Evolutionary conservation across 2,888 invertebrate genomes (phyloP).

Genomic region (Automeris io): DNA sequence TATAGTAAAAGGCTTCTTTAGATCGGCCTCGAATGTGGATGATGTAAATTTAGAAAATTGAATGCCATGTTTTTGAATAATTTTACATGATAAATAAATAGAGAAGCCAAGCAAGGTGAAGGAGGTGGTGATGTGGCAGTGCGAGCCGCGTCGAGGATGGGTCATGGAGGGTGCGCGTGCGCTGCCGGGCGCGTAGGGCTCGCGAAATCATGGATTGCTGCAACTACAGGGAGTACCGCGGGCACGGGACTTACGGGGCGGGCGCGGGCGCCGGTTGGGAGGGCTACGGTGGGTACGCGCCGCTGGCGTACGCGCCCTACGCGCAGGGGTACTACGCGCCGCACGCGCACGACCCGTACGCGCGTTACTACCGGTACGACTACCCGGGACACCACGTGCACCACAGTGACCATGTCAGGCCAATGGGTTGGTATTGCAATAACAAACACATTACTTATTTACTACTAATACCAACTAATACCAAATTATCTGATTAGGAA

Average conservation of each 20-base stretch:
- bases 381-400: conserved; percentile 59
- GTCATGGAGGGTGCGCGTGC: conserved; percentile 39
- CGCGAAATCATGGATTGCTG: conserved; percentile 64
- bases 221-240: conserved; percentile 71
- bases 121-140: conserved; percentile 44
- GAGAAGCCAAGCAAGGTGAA: conserved; percentile 4
- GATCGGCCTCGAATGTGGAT: neutral
- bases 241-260: conserved; percentile 45
- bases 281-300: conserved; percentile 48
- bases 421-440: conserved; percentile 53
- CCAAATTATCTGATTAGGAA: too few relatives aligned
- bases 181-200: conserved; percentile 51
- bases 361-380: conserved; percentile 67
- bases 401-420: conserved; percentile 61
- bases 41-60: conserved; percentile 2
- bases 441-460: conserved; percentile 1
- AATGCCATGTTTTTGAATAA: conserved; percentile 2
- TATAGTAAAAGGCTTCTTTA: neutral
- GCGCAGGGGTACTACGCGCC: conserved; percentile 49
- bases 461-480: neutral
- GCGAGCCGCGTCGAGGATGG: conserved; percentile 41
- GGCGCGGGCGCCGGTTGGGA: conserved; percentile 47
- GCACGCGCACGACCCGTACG: conserved; percentile 64
- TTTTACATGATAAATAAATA: neutral
- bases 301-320: conserved; percentile 42